phyloP scores from a whole-genome alignment of 2,888 invertebrate genomes.

The Xestia xanthographa region DNA sequence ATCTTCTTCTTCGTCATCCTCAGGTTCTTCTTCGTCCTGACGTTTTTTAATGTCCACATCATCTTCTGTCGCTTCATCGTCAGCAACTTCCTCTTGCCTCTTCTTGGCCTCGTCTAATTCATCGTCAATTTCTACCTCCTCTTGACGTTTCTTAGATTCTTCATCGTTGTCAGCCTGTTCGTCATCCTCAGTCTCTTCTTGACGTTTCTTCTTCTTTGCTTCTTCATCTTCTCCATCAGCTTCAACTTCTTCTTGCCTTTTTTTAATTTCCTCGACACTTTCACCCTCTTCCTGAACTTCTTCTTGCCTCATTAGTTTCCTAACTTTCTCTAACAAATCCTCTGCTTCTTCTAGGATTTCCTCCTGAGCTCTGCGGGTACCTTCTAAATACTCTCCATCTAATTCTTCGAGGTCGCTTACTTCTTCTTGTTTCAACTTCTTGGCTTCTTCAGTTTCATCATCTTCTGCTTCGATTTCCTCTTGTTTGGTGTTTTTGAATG shows the following conservation, averaged over 20 bases:
- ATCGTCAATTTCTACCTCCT: slow-evolving; percentile 56
- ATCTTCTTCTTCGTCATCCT: neutral
- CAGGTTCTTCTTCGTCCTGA: slow-evolving; percentile 11
- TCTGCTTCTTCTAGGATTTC: slow-evolving; percentile 60
- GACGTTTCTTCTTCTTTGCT: slow-evolving; percentile 37
- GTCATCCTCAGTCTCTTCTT: slow-evolving; percentile 57
- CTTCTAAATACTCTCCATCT: slow-evolving; percentile 56
- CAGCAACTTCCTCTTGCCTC: slow-evolving; percentile 32
- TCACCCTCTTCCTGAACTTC: slow-evolving; percentile 49
- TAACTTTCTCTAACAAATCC: slow-evolving; percentile 41
- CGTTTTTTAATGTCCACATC: slow-evolving; percentile 25
- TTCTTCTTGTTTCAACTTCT: slow-evolving; percentile 56
- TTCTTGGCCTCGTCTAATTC: slow-evolving; percentile 30
- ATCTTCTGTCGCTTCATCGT: slow-evolving; percentile 52
- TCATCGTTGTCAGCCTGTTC: slow-evolving; percentile 50
- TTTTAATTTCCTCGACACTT: slow-evolving; percentile 16
- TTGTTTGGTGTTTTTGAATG: slow-evolving; percentile 63
- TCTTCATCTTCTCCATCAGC: slow-evolving; percentile 53
- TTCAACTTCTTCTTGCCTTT: slow-evolving; percentile 54
- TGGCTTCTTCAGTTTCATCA: slow-evolving; percentile 47
- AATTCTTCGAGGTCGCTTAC: slow-evolving; percentile 57
- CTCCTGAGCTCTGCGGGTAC: slow-evolving; percentile 46
- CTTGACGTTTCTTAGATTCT: slow-evolving; percentile 41
- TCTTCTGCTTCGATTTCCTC: slow-evolving; percentile 63
- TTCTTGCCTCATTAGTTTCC: slow-evolving; percentile 51